A percentile compares a stretch with the other conserved stretches of the same genome.
Conservation (phyloP, 2,797 vertebrate genomes). For the Oryzias sinensis region DNA sequence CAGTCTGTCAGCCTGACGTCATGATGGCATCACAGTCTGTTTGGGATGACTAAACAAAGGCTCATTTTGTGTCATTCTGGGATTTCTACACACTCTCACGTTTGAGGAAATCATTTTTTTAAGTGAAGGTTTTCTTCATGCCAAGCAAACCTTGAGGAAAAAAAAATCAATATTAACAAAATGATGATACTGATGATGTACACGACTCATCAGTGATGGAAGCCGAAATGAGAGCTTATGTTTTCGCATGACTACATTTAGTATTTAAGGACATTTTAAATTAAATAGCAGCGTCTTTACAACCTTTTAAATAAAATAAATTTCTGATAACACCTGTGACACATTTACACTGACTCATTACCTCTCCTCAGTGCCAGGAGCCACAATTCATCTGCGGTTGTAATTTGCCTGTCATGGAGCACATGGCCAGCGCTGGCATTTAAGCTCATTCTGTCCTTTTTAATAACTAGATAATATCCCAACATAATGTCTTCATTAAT, state of each 20-base stretch:
- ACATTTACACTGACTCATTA: conserved; percentile 38
- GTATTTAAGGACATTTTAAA: conserved; percentile 20
- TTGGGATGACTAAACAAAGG: too few relatives aligned
- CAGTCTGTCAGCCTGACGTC: too few relatives aligned
- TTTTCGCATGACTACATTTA: conserved; percentile 7
- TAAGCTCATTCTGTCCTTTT: conserved; percentile 16
- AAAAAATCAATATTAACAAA: conserved; percentile 6
- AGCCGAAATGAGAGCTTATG: conserved; percentile 3
- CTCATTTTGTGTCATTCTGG: too few relatives aligned
- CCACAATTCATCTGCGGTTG: conserved; percentile 39
- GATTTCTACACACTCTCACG: too few relatives aligned
- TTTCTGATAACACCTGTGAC: conserved; percentile 37
- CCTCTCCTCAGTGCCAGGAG: conserved; percentile 35
- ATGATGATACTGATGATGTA: conserved; percentile 8
- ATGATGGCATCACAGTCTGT: too few relatives aligned
- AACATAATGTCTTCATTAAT: conserved; percentile 36
- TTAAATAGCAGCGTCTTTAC: conserved; percentile 36
- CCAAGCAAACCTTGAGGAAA: conserved; percentile 15
- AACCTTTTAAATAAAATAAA: conserved; percentile 30
- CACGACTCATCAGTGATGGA: conserved; percentile 11
- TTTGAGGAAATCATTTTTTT: too few relatives aligned
- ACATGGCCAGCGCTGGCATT: conserved; percentile 26
- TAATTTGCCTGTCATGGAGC: conserved; percentile 32
- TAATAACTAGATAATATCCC: conserved; percentile 31
- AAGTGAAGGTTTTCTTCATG: conserved; percentile 6